Conservation (phyloP, 2,888 invertebrate species). For the Tenthredo distinguenda region DNA sequence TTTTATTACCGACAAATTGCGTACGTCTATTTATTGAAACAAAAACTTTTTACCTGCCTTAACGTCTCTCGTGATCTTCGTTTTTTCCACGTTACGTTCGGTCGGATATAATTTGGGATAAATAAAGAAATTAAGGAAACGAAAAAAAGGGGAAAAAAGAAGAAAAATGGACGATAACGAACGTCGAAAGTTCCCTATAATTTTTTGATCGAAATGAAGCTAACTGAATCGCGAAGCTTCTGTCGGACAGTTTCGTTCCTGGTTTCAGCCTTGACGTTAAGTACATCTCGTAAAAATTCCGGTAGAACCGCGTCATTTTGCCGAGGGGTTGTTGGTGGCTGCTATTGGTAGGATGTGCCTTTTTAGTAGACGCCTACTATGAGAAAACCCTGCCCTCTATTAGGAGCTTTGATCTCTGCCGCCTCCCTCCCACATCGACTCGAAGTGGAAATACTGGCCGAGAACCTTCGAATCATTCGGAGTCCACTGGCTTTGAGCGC, state of each 20-base stretch:
- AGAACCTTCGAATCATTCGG: conserved; percentile 79
- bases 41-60: background rate
- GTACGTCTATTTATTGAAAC: background rate
- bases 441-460: conserved; percentile 73
- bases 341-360: conserved; percentile 55
- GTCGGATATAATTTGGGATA: background rate
- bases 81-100: background rate
- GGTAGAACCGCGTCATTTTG: conserved; percentile 75
- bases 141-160: background rate
- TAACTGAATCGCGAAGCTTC: conserved; percentile 34
- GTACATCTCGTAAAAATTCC: conserved; percentile 77
- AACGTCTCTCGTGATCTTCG: background rate
- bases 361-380: conserved; percentile 60
- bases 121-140: conserved; percentile 10
- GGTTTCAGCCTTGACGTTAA: conserved; percentile 66
- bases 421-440: conserved; percentile 66
- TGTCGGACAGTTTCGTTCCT: conserved; percentile 13
- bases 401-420: conserved; percentile 72
- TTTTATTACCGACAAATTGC: conserved; percentile 19
- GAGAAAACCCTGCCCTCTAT: conserved; percentile 69
- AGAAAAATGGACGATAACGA: background rate
- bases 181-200: background rate
- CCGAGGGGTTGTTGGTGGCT: conserved; percentile 61
- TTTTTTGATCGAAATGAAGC: conserved; percentile 21
- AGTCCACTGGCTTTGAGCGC: conserved; percentile 70